Evolutionary conservation across 92 coral and sea anemone genomes (phyloP), one percentile per base, ranked within the genome.

Genomic region (Actinernus sp.): DNA sequence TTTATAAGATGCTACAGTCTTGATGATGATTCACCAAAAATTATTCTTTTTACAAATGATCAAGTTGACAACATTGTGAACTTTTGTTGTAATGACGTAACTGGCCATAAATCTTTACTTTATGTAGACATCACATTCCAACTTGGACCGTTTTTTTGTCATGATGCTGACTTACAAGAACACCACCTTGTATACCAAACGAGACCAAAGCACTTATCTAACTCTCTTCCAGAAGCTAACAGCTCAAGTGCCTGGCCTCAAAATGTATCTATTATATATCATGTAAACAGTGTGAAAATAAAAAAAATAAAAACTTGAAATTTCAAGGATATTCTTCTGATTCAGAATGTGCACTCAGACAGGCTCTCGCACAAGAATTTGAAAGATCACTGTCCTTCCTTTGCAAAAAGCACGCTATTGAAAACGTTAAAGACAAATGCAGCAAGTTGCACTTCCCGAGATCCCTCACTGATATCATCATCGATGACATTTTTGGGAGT

Each of bases 141-240:
- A 26, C 84, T 76, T 40, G 68, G 83, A 6, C 76, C 76, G 14
- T 76, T 76, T 66, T 73, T 66, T 6, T 55, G 76, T 76, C 3
- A 27, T 76, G 29, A 33, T 31, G 34, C 31, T 39, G 2, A 26
- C 60, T 11, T 76, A 66, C 61, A 32, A 40, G 32, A 76, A 76
- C 33, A 76, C 84, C 32, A 66, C 84, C 5, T 33, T 76, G 12
- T 76, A 50, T 23, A 50, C 76, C 29, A 76, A 65, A 29, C 21
- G 61, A 55, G 89, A 83, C 65, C 66, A 83, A 54, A 20, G 44
- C 2, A 67, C 76, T 1, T 68, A 77, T 58, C 18, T 84, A 0
- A 70, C 90, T 1, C 78, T 84, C 12, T 84, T 84, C 39, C 76
- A 84, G 63, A 84, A 78, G 38, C 69, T 77, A n/a, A 84, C 90